Conservation (phyloP, 2,113 vertebrate species). For the Dicaeum eximium region DNA sequence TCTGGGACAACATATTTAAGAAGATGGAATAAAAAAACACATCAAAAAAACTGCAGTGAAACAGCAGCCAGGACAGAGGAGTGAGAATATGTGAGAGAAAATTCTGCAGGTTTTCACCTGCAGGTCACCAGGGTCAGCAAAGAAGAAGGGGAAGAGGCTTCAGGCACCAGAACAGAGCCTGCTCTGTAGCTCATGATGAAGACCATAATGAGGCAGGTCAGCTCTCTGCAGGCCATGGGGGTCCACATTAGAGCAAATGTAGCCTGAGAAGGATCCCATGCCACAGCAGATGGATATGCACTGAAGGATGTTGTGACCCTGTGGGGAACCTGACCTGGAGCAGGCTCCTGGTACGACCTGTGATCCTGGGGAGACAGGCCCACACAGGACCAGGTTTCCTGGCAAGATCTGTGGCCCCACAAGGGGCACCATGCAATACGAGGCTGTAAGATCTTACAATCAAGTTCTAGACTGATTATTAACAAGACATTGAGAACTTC, state of each 20-base stretch:
- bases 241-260: background rate
- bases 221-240: background rate
- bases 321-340: rapidly evolving
- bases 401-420: background rate
- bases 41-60: rapidly evolving
- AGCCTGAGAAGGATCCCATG: background rate
- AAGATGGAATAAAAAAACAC: background rate
- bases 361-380: background rate
- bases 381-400: background rate
- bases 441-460: background rate
- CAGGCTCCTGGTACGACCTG: background rate
- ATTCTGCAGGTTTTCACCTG: no score
- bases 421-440: rapidly evolving
- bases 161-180: background rate
- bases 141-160: background rate
- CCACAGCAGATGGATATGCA: background rate
- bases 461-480: background rate
- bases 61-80: background rate
- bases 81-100: background rate
- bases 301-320: background rate
- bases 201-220: background rate
- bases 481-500: background rate
- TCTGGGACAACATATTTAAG: background rate
- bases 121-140: background rate
- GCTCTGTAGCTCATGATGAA: background rate